Base-by-base conservation (phyloP, 2,113 vertebrate genomes). In the Danionella cerebrum region DNA sequence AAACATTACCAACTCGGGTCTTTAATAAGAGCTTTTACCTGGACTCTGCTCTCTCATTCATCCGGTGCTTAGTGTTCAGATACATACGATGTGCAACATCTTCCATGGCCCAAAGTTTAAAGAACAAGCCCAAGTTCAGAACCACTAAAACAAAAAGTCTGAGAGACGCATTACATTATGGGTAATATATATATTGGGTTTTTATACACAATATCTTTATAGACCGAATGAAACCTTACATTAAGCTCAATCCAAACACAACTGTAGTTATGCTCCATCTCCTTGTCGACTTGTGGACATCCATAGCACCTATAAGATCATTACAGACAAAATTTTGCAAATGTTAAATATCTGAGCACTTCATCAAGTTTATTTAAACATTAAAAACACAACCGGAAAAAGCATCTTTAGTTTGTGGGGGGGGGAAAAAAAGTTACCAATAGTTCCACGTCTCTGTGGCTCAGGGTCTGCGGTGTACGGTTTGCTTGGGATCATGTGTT, bases 71-170 rank as follows among this genome's bases (percentile, higher is more conserved):
- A 21, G 88, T 86, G 75, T 63, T 87, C 12, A 89, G 76, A 63
- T 91, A 92, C 80, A 95, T 87, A 27, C 81, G 91, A 44, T 97
- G 91, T 60, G 94, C 93, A 2, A 94, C 88, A 19, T 91, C 87
- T 75, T 98, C 96, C 84, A 98, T 97, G 60, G 91, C 94, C 77
- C 91, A 94, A 69, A 98, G 75, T 78, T 98, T 98, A 47, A 94
- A 82, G 77, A 97, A 96, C 71, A 98, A 82, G 4, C 87, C 92
- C 79, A 97, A 73, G 57, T 98, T 98, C 83, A 98, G 80, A 73
- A 93, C n/a, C 4, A 89, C 90, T 65, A 98, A 84, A 39, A 96
- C 78, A 62, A 96, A 78, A 82, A 98, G 85, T 69, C 96, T 98
- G 71, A 1, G 68, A 13, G 70, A 27, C 14, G n/a, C n/a, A 1